phyloP scores from a whole-genome alignment of 2,113 vertebrate species.

The Ovibos moschatus region DNA sequence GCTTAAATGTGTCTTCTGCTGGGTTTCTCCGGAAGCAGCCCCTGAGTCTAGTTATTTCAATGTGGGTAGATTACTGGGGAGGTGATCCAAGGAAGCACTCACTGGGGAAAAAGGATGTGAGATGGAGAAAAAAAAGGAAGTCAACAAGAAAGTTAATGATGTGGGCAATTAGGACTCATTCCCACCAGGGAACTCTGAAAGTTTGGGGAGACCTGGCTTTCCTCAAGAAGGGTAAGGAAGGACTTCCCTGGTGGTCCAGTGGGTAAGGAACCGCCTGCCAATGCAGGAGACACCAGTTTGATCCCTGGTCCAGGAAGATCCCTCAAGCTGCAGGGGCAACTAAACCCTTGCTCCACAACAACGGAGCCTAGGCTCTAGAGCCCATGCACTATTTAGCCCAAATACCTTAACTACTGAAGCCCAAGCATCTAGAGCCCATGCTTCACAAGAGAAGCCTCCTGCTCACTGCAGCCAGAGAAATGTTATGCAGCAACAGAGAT shows the following conservation, averaged over 20 bases:
- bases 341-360: not conserved
- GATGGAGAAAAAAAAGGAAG: not conserved
- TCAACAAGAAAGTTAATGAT: not conserved
- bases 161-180: not conserved
- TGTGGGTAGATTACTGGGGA: not conserved
- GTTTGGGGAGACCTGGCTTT: not conserved
- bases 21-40: not conserved
- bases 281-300: not conserved
- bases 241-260: not conserved
- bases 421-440: fast-evolving
- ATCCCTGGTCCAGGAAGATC: not conserved
- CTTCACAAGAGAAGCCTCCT: not conserved
- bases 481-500: not conserved
- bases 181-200: not conserved
- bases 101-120: not conserved
- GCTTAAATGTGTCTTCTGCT: not conserved
- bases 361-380: not conserved
- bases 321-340: not conserved
- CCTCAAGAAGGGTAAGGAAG: not conserved
- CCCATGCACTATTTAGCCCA: not conserved
- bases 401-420: not conserved
- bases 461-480: not conserved
- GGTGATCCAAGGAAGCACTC: not conserved
- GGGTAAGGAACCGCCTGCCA: fast-evolving
- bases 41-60: not conserved